Conservation (phyloP, 2,113 vertebrate genomes). For the Agapornis roseicollis region DNA sequence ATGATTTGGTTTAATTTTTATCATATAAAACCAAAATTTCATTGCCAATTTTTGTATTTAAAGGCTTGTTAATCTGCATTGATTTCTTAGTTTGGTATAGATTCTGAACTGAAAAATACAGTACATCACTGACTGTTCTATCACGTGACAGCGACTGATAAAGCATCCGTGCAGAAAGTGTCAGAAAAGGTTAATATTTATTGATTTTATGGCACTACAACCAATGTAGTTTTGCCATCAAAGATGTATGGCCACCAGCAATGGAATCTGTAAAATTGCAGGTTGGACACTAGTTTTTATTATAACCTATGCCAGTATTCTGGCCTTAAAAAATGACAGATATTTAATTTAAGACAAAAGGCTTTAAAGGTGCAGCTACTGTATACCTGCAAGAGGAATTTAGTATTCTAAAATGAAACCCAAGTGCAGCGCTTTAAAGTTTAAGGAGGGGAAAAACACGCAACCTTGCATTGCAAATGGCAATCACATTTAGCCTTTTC, state of each 20-base stretch:
- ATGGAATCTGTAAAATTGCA: constrained; percentile 71
- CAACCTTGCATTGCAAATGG: constrained; percentile 71
- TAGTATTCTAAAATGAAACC: constrained; percentile 53
- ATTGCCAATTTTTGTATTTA: constrained; percentile 64
- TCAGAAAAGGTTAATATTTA: constrained; percentile 84
- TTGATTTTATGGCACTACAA: constrained; percentile 77
- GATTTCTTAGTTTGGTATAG: constrained; percentile 74
- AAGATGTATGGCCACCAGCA: constrained; percentile 74
- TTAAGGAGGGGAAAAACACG: not conserved
- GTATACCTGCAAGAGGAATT: constrained; percentile 50
- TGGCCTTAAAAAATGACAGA: constrained; percentile 63
- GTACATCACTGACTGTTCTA: constrained; percentile 71
- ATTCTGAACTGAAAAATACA: constrained; percentile 70
- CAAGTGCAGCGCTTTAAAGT: not conserved
- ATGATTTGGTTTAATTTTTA: constrained; percentile 7
- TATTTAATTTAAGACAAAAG: constrained; percentile 68
- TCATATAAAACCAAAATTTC: constrained; percentile 38
- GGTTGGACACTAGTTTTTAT: constrained; percentile 60
- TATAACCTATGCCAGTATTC: constrained; percentile 61
- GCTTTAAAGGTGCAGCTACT: constrained; percentile 23
- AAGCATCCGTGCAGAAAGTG: constrained; percentile 73
- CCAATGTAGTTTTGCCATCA: constrained; percentile 75
- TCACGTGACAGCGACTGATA: constrained; percentile 76
- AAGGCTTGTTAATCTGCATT: constrained; percentile 71
- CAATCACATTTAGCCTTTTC: constrained; percentile 74